Evolutionary conservation across 2,797 vertebrate species (phyloP).

Genomic region (Orientallactaga sibirica): DNA sequence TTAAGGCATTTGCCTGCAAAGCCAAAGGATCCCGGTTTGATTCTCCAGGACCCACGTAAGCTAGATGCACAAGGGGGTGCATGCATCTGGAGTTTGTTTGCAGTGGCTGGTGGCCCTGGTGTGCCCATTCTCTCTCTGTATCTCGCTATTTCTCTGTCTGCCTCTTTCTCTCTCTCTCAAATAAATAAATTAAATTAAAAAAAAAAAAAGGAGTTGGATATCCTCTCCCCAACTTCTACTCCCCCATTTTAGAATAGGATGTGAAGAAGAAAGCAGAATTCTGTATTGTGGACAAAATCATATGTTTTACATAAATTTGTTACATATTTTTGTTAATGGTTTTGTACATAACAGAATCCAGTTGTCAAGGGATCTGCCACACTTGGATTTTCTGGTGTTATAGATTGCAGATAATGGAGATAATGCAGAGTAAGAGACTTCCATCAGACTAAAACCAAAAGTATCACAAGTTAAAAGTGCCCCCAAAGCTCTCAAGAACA

Average conservation of each 20-base stretch:
- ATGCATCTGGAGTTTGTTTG: too few relatives aligned
- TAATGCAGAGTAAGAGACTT: slow-evolving; percentile 22
- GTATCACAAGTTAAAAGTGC: slow-evolving; percentile 57
- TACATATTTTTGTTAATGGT: slow-evolving; percentile 87
- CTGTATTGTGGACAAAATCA: slow-evolving; percentile 75
- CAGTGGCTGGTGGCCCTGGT: too few relatives aligned
- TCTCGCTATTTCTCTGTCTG: too few relatives aligned
- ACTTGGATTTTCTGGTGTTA: slow-evolving; percentile 81
- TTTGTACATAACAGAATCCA: slow-evolving; percentile 83
- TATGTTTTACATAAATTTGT: slow-evolving; percentile 80
- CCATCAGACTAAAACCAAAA: slow-evolving; percentile 43
- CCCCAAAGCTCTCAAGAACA: slow-evolving; percentile 61
- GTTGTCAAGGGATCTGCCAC: slow-evolving; percentile 81
- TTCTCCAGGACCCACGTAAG: too few relatives aligned
- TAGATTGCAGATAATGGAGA: slow-evolving; percentile 56
- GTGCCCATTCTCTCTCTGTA: too few relatives aligned
- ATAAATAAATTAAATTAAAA: too few relatives aligned
- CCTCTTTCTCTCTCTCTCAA: too few relatives aligned
- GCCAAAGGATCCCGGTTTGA: too few relatives aligned
- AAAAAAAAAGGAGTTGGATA: neutral
- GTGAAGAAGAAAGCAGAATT: slow-evolving; percentile 58
- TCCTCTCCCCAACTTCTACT: neutral
- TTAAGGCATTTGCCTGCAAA: too few relatives aligned
- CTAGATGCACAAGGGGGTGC: too few relatives aligned
- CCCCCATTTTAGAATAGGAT: neutral